Percentiles rank a stretch among this genome's conserved stretches.
Conservation (phyloP, 2,888 invertebrate genomes). For the Philopedon plagiatum region DNA sequence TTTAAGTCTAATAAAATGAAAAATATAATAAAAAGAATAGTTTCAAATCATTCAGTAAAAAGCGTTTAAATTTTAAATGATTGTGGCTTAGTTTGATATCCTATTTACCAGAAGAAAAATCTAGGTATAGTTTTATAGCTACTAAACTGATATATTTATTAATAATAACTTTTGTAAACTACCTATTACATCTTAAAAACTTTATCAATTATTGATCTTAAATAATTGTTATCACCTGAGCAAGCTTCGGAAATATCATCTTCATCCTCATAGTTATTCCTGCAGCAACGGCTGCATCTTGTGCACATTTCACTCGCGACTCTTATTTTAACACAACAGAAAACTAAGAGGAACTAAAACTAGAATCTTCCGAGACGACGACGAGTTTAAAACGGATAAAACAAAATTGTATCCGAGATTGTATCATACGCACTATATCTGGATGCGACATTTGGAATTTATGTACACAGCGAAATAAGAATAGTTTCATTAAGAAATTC, state of each 20-base stretch:
- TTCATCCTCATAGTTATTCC: slow-evolving; percentile 65
- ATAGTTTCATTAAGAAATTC: not conserved
- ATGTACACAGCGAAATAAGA: slow-evolving; percentile 5
- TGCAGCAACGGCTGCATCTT: slow-evolving; percentile 67
- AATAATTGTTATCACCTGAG: slow-evolving; percentile 63
- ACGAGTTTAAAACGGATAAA: slow-evolving; percentile 27
- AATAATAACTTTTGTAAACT: no score
- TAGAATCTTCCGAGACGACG: slow-evolving; percentile 28
- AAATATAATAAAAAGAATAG: no score
- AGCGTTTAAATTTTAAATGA: no score
- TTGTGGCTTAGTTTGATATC: no score
- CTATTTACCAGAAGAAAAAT: no score
- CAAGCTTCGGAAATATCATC: slow-evolving; percentile 65
- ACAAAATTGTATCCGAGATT: slow-evolving; percentile 30
- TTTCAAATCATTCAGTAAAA: no score
- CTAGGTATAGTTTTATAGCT: no score
- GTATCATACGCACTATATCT: slow-evolving; percentile 25
- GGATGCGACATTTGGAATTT: slow-evolving; percentile 27
- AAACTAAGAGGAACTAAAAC: slow-evolving; percentile 37
- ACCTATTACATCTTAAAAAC: no score
- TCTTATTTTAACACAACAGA: slow-evolving; percentile 43
- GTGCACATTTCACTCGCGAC: slow-evolving; percentile 63
- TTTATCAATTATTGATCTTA: not conserved
- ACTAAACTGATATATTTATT: no score
- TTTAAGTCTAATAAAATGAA: no score